phyloP scores from a whole-genome alignment of 2,888 invertebrate species.

The Monopis laevigella region DNA sequence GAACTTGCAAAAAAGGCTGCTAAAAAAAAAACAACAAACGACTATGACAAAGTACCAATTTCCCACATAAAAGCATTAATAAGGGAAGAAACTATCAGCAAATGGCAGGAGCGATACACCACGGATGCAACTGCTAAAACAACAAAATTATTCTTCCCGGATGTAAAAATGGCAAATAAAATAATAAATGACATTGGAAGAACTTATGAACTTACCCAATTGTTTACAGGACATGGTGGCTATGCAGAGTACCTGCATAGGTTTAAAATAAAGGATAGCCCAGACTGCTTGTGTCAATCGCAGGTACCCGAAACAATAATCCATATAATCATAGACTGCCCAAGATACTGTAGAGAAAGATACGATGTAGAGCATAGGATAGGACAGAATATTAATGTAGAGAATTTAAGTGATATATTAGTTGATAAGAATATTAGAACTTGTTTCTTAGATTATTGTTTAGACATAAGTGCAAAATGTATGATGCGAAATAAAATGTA shows the following conservation, averaged over 20 bases:
- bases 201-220: background rate
- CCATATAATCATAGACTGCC: slow-evolving; percentile 3
- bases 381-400: background rate
- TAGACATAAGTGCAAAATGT: no score
- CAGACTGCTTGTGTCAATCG: slow-evolving; percentile 11
- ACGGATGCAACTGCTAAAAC: slow-evolving; percentile 1
- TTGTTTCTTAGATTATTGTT: no score
- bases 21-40: background rate
- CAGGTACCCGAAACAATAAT: background rate
- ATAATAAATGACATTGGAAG: background rate
- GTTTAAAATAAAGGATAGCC: slow-evolving; percentile 15
- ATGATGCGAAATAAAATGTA: no score
- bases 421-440: no score
- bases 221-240: slow-evolving; percentile 17
- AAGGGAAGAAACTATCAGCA: background rate
- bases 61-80: slow-evolving; percentile 10
- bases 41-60: slow-evolving; percentile 12
- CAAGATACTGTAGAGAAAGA: background rate
- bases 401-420: background rate
- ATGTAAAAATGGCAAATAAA: background rate
- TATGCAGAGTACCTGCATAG: slow-evolving; percentile 15
- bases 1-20: slow-evolving; percentile 16
- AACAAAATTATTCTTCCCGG: no score
- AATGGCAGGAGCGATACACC: slow-evolving; percentile 12
- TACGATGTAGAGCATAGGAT: background rate